Evolutionary conservation across 2,888 invertebrate species (phyloP).

Genomic region (Erpobdella octoculata): DNA sequence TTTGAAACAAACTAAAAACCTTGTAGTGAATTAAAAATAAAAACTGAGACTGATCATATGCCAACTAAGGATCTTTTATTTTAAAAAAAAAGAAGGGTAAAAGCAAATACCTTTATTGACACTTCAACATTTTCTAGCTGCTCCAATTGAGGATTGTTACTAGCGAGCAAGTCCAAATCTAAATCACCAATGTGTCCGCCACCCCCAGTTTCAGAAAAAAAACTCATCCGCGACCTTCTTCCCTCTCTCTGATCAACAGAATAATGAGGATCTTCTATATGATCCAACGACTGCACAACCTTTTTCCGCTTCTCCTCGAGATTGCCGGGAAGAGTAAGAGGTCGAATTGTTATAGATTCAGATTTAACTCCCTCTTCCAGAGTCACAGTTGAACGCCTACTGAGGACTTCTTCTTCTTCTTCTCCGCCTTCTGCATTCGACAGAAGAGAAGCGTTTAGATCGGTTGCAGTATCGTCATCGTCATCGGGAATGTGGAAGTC

Average conservation of each 20-base stretch:
- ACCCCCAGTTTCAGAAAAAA: neutral
- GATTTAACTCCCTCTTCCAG: neutral
- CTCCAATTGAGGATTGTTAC: slow-evolving; percentile 33
- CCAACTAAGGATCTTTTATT: too few species aligned
- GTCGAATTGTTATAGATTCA: neutral
- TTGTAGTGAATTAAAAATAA: neutral
- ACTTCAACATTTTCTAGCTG: slow-evolving; percentile 39
- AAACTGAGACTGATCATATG: too few species aligned
- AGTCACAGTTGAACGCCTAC: neutral
- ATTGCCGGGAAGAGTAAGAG: neutral
- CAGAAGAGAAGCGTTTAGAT: too few species aligned
- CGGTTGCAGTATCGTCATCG: neutral
- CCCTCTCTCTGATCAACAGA: neutral
- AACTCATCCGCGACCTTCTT: neutral
- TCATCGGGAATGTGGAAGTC: neutral
- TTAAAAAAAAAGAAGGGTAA: too few species aligned
- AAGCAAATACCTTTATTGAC: slow-evolving; percentile 32
- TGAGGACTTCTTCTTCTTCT: neutral
- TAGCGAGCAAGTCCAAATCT: neutral
- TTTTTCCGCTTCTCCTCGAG: neutral
- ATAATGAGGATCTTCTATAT: too few species aligned
- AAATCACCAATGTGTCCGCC: neutral
- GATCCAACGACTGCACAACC: slow-evolving; percentile 3
- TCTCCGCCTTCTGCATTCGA: neutral
- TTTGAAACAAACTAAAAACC: neutral